Evolutionary conservation across 2,113 vertebrate genomes (phyloP), one percentile per base, ranked within the genome.

Genomic region (Agapornis roseicollis): DNA sequence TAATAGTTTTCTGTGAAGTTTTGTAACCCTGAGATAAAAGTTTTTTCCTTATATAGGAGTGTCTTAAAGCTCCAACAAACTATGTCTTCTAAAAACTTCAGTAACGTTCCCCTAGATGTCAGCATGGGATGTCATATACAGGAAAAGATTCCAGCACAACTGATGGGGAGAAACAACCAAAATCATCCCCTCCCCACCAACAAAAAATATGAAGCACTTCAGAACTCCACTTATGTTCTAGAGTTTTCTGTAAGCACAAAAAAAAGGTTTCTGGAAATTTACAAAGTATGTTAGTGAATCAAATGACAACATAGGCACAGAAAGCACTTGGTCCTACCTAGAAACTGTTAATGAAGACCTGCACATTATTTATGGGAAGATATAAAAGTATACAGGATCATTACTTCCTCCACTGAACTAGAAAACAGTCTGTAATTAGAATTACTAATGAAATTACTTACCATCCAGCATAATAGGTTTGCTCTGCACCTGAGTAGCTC

Each of bases 381-480:
- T 41, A 60, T 5, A 55, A 39, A 74, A 64, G 4, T 18, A 49
- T 5, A n/a, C 7, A 78, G 27, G 20, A 60, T 64, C 2, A 17
- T 47, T 76, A 66, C 17, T 74, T 78, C n/a, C 33, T 24, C 69
- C 71, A 69, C 0, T 47, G 24, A 42, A 55, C 9, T 52, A 41
- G 33, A 60, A 65, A 88, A 61, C 9, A 84, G 64, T 70, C 8
- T 55, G 27, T 27, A 56, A 61, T 66, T 58, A 68, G 19, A 79
- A 88, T 68, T 69, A 56, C 31, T 77, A 68, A 77, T 31, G 4
- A 79, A 83, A 70, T 64, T 4, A 90, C 81, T 93, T 94, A 98
- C 98, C 92, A 61, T 97, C 92, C n/a, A 90, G 65, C 11, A 15
- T 7, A 88, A 80, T 0, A 88, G 87, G 39, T 47, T 93, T 82